These are phyloP conservation scores for Rhadina sibilatrix DNA, from an alignment of 2,113 vertebrate species.

Conservation along the genomic window DNA sequence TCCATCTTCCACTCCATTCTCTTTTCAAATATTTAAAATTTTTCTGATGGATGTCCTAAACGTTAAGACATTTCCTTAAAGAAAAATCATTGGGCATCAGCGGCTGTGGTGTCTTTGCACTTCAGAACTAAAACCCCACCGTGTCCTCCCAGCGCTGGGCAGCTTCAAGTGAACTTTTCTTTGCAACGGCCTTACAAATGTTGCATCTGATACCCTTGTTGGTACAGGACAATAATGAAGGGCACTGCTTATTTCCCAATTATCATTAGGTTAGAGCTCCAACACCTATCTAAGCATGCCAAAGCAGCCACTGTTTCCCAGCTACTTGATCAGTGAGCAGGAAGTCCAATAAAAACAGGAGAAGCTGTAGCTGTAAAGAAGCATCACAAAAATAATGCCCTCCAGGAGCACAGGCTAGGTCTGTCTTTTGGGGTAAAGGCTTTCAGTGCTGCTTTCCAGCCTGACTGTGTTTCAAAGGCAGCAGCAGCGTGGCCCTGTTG, in stretches of 20 bases:
- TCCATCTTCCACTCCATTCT: background rate
- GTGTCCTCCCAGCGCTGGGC: background rate
- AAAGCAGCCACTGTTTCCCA: background rate
- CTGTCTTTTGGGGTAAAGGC: background rate
- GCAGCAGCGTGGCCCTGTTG: background rate
- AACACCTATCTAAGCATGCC: background rate
- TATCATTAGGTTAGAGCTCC: background rate
- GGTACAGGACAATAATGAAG: fast-evolving
- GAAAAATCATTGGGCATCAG: background rate
- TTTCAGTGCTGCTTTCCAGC: background rate
- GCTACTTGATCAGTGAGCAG: background rate
- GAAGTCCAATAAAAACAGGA: fast-evolving
- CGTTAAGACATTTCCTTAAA: background rate
- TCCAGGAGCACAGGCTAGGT: background rate
- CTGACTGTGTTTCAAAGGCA: background rate
- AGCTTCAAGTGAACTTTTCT: background rate
- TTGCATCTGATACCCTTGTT: background rate
- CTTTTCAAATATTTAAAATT: background rate
- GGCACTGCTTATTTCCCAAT: background rate
- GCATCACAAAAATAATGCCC: background rate
- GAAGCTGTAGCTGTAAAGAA: background rate
- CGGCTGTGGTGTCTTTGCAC: background rate
- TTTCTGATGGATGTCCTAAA: background rate
- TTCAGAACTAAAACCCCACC: background rate
- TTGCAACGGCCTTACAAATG: background rate